phyloP scores from a whole-genome alignment of 2,888 invertebrate genomes.

The Tetranychus piercei region DNA sequence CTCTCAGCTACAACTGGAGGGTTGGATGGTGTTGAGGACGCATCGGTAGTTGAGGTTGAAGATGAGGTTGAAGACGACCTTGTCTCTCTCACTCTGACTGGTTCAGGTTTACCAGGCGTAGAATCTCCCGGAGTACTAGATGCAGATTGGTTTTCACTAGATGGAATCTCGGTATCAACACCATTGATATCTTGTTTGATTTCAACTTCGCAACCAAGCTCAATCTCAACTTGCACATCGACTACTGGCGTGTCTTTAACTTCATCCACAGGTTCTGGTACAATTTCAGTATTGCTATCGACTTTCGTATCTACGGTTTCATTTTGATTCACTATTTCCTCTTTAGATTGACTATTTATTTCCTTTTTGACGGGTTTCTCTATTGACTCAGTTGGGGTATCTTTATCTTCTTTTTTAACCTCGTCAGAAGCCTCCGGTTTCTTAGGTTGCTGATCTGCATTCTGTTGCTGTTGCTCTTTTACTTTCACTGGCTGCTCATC shows the following conservation, averaged over 20 bases:
- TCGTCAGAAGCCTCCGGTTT: constrained; percentile 6
- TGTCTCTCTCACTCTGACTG: background rate
- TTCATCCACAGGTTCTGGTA: background rate
- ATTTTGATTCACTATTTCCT: background rate
- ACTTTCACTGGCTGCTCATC: background rate
- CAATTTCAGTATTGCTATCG: background rate
- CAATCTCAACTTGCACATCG: background rate
- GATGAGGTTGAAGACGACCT: background rate
- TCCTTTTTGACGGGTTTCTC: constrained; percentile 9
- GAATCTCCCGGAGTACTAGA: background rate
- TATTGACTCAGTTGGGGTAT: background rate
- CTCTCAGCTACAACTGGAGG: background rate
- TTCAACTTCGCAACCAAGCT: background rate
- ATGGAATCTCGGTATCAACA: background rate
- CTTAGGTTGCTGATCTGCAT: background rate
- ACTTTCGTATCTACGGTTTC: background rate
- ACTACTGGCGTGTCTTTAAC: background rate
- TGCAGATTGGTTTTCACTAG: constrained; percentile 6
- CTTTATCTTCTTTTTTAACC: constrained; percentile 6
- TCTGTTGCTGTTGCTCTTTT: background rate
- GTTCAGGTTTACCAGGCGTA: background rate
- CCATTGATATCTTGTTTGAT: constrained; percentile 8
- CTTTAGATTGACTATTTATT: background rate
- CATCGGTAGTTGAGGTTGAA: background rate
- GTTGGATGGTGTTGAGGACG: background rate